phyloP scores from a whole-genome alignment of 1,140 invertebrate species.

The Plutomurus gul region DNA sequence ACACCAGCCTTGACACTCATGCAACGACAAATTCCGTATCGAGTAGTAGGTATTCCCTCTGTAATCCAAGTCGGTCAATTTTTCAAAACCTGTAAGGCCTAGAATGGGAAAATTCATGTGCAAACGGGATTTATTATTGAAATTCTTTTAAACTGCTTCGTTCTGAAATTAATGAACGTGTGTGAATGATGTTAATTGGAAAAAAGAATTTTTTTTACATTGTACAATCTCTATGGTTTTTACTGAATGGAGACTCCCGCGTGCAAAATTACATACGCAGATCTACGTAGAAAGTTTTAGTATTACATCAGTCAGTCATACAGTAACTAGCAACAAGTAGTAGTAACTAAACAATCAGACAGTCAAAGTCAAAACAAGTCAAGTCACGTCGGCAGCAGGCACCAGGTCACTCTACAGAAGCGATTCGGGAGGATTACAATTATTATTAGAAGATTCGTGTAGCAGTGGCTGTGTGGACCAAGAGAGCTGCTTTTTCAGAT shows the following conservation, averaged over 20 bases:
- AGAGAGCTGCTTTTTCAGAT: too few relatives aligned
- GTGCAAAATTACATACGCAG: conserved; percentile 18
- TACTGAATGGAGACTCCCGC: too few relatives aligned
- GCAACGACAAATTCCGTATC: conserved; percentile 85
- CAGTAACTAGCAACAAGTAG: background rate
- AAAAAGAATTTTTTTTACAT: too few relatives aligned
- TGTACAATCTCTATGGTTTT: too few relatives aligned
- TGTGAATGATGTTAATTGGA: too few relatives aligned
- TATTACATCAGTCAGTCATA: conserved; percentile 3
- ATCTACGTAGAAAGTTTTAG: conserved; percentile 9
- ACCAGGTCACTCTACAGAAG: background rate
- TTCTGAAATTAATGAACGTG: too few relatives aligned
- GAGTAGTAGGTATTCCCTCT: conserved; percentile 88
- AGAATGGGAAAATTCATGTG: background rate
- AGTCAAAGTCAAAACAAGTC: conserved; percentile 26
- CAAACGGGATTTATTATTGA: background rate
- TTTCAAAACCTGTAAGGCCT: conserved; percentile 82
- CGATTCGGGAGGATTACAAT: background rate
- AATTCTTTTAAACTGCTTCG: conserved; percentile 4
- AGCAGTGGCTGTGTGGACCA: too few relatives aligned
- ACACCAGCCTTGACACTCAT: conserved; percentile 94
- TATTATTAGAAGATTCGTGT: too few relatives aligned
- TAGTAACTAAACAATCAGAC: conserved; percentile 16
- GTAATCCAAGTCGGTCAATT: conserved; percentile 89
- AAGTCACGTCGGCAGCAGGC: conserved; percentile 11